These are phyloP conservation scores for Olivierus martensii DNA, from an alignment of 1,140 invertebrate species.

Conservation along the genomic window DNA sequence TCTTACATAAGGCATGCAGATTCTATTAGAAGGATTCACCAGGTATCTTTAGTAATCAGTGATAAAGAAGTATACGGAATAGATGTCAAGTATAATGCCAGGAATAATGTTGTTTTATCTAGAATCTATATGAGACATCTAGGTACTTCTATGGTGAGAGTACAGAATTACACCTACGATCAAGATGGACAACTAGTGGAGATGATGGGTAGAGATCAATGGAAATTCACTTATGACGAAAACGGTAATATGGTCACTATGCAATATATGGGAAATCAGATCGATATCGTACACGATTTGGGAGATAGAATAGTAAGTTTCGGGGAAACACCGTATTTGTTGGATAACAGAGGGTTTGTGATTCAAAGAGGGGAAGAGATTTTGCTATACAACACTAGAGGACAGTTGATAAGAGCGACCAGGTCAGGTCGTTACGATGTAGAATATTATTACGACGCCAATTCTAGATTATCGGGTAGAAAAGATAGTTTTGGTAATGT, in stretches of 20 bases:
- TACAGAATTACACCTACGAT: slow-evolving; percentile 64
- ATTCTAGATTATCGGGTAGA: slow-evolving; percentile 65
- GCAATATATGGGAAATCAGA: slow-evolving; percentile 69
- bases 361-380: slow-evolving; percentile 71
- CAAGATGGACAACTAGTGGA: slow-evolving; percentile 75
- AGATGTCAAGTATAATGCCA: slow-evolving; percentile 12
- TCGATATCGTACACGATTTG: slow-evolving; percentile 78
- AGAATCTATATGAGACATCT: slow-evolving; percentile 21
- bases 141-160: slow-evolving; percentile 16
- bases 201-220: slow-evolving; percentile 72
- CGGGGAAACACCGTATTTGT: slow-evolving; percentile 49
- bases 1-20: slow-evolving; percentile 19
- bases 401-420: slow-evolving; percentile 73
- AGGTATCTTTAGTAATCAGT: slow-evolving; percentile 17
- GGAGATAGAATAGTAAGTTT: slow-evolving; percentile 64
- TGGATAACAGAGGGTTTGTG: slow-evolving; percentile 81
- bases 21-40: slow-evolving; percentile 14
- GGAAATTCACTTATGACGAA: slow-evolving; percentile 90
- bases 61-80: slow-evolving; percentile 22
- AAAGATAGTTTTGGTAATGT: slow-evolving; percentile 82
- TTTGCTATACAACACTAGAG: slow-evolving; percentile 80
- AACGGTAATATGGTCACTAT: slow-evolving; percentile 87
- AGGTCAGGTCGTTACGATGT: slow-evolving; percentile 79
- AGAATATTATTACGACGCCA: slow-evolving; percentile 86
- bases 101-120: slow-evolving; percentile 15